Evolutionary conservation across 2,888 invertebrate species (phyloP).

Genomic region (Elysia crispata): DNA sequence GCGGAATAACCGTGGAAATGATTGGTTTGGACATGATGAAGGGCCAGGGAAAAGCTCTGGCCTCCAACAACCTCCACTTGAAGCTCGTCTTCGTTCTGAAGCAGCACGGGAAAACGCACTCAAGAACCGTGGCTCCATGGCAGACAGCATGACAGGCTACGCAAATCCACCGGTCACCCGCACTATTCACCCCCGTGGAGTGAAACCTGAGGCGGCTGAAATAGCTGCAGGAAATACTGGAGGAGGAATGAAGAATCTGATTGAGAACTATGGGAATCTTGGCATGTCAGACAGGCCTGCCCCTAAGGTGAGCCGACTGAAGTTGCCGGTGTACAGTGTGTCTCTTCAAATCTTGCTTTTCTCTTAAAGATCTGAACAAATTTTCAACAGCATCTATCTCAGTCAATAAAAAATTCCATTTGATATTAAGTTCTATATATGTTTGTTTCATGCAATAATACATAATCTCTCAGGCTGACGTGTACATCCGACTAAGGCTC

Average conservation of each 20-base stretch:
- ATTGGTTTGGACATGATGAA: constrained; percentile 41
- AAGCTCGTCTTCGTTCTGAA: constrained; percentile 39
- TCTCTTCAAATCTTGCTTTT: no score
- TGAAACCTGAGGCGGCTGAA: constrained; percentile 61
- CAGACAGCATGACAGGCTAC: constrained; percentile 67
- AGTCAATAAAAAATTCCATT: no score
- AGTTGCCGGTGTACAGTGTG: no score
- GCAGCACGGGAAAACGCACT: constrained; percentile 44
- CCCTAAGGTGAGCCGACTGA: constrained; percentile 54
- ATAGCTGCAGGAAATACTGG: constrained; percentile 66
- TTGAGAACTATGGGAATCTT: constrained; percentile 69
- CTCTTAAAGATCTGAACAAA: no score
- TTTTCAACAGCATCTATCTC: no score
- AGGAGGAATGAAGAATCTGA: constrained; percentile 65
- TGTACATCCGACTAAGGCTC: no score
- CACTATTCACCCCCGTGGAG: constrained; percentile 63
- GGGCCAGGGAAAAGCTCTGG: neutral
- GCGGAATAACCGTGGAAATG: constrained; percentile 30
- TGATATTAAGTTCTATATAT: no score
- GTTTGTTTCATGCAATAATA: no score
- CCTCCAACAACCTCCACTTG: constrained; percentile 11
- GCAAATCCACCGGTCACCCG: constrained; percentile 62
- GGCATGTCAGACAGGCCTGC: constrained; percentile 54
- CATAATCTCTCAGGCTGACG: no score
- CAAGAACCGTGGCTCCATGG: constrained; percentile 68